These are phyloP conservation scores for Ptilodon capucinus DNA, from an alignment of 2,888 invertebrate species.

Conservation along the genomic window DNA sequence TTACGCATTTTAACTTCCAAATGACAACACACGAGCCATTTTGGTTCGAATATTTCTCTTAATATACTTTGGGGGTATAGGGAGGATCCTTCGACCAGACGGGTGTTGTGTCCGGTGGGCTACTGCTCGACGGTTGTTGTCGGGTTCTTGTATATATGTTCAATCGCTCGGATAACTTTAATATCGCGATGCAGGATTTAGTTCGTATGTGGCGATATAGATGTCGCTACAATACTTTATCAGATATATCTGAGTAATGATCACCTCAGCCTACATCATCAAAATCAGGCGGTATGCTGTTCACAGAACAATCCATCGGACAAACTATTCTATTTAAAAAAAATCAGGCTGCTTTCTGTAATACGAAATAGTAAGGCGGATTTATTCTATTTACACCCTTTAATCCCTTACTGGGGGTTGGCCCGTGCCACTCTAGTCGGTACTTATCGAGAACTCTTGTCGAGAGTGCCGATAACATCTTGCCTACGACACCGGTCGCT, in stretches of 20 bases:
- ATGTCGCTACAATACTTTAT: too few relatives aligned
- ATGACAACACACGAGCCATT: not conserved
- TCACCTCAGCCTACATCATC: too few relatives aligned
- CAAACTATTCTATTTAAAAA: slow-evolving; percentile 2
- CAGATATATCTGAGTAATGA: too few relatives aligned
- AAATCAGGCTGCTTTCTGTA: slow-evolving; percentile 63
- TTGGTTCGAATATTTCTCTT: not conserved
- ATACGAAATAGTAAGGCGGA: slow-evolving; percentile 68
- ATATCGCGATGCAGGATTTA: too few relatives aligned
- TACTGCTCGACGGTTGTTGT: too few relatives aligned
- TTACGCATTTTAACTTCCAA: not conserved
- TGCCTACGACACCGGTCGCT: slow-evolving; percentile 54
- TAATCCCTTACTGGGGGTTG: slow-evolving; percentile 52
- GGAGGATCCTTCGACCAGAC: too few relatives aligned
- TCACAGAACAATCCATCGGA: not conserved
- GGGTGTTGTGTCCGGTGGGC: too few relatives aligned
- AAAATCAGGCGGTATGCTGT: too few relatives aligned
- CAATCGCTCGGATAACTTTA: too few relatives aligned
- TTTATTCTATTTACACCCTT: slow-evolving; percentile 66
- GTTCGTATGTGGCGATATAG: too few relatives aligned
- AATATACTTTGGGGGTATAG: too few relatives aligned
- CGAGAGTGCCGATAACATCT: slow-evolving; percentile 57
- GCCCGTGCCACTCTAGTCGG: slow-evolving; percentile 75
- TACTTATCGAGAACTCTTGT: slow-evolving; percentile 62
- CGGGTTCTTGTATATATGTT: too few relatives aligned